These are phyloP conservation scores for Cephalopholis sonnerati DNA, from an alignment of 2,113 vertebrate genomes.

Conservation along the genomic window DNA sequence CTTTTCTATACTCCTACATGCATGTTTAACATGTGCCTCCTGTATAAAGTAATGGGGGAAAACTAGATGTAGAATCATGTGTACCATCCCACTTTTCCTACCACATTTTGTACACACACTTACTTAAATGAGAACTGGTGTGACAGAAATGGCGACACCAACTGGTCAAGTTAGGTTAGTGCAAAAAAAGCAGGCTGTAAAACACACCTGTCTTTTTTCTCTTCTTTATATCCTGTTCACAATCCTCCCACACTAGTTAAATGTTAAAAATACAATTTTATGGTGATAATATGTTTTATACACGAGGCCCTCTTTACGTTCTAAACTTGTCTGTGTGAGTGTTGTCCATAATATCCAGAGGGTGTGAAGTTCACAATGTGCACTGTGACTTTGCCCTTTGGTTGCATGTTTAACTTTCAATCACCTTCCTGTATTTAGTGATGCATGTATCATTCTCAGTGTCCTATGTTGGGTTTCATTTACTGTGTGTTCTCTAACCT, in stretches of 20 bases:
- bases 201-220: slow-evolving; percentile 16
- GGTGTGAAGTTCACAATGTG: neutral
- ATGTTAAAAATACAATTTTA: slow-evolving; percentile 6
- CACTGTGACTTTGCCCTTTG: neutral
- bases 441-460: neutral
- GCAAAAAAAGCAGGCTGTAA: slow-evolving; percentile 1
- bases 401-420: slow-evolving; percentile 9
- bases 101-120: neutral
- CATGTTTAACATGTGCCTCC: slow-evolving; percentile 15
- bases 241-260: neutral
- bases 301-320: neutral
- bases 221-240: neutral
- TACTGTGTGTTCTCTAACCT: neutral
- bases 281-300: slow-evolving; percentile 12
- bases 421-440: neutral
- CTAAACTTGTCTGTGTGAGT: neutral
- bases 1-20: neutral
- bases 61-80: neutral
- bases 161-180: slow-evolving; percentile 22
- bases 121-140: neutral
- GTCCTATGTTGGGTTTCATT: slow-evolving; percentile 1
- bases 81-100: neutral
- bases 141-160: slow-evolving; percentile 25
- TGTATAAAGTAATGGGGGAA: neutral
- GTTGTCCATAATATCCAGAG: neutral